Percentiles rank a stretch among this genome's conserved stretches.
phyloP scores from a whole-genome alignment of 2,797 vertebrate genomes.

The Sebastiscus albofasciatus region DNA sequence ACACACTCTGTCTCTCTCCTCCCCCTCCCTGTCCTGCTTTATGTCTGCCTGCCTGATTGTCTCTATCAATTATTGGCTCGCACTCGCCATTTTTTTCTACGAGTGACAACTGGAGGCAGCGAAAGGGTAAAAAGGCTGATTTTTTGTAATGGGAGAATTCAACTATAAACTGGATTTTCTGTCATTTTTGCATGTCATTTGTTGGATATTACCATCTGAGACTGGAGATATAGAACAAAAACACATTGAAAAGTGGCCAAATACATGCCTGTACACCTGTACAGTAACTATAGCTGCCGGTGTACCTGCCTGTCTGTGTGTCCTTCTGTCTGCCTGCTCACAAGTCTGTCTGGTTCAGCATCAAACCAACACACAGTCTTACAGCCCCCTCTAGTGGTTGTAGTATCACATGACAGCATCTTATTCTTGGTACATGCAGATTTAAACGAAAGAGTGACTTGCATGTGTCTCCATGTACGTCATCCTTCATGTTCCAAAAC shows the following conservation, averaged over 20 bases:
- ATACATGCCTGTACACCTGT: neutral
- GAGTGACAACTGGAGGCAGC: conserved; percentile 1
- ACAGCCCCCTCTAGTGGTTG: conserved; percentile 75
- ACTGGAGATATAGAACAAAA: neutral
- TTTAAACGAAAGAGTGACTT: neutral
- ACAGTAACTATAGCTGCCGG: neutral
- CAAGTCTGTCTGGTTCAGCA: neutral
- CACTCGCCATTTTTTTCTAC: neutral
- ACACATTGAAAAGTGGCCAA: neutral
- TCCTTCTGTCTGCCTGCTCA: neutral
- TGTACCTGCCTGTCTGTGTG: neutral
- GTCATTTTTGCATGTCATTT: neutral
- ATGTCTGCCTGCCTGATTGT: conserved; percentile 67
- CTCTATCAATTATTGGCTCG: conserved; percentile 57
- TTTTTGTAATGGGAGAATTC: neutral
- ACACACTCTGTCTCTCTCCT: conserved; percentile 61
- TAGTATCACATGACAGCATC: neutral
- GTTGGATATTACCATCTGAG: neutral
- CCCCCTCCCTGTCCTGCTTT: conserved; percentile 60
- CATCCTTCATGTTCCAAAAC: neutral
- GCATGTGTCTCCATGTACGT: neutral
- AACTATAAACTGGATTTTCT: neutral
- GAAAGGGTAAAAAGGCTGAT: neutral
- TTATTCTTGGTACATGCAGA: neutral
- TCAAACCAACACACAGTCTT: conserved; percentile 19